phyloP scores from a whole-genome alignment of 2,888 invertebrate genomes.

The Cephus pulcher region DNA sequence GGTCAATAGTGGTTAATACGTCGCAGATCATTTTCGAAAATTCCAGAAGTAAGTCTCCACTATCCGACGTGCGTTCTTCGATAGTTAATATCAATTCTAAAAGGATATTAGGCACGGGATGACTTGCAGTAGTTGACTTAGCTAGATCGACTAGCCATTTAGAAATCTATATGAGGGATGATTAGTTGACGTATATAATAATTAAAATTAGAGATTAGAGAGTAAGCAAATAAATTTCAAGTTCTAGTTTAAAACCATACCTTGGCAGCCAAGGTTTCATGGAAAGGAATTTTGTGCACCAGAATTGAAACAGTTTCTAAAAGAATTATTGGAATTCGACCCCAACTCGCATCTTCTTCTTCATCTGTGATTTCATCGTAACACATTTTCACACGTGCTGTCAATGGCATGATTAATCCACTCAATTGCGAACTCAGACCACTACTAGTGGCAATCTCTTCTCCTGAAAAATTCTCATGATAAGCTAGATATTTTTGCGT shows the following conservation, averaged over 20 bases:
- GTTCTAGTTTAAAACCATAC: neutral
- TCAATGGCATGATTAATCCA: constrained; percentile 40
- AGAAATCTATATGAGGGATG: constrained; percentile 34
- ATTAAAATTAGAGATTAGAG: neutral
- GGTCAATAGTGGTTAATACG: constrained; percentile 65
- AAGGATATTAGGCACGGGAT: constrained; percentile 39
- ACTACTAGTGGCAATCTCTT: constrained; percentile 1
- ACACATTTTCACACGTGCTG: constrained; percentile 35
- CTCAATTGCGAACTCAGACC: constrained; percentile 41
- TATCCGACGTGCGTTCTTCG: constrained; percentile 48
- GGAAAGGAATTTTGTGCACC: constrained; percentile 46
- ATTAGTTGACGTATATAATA: neutral
- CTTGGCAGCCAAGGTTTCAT: constrained; percentile 18
- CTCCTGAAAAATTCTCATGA: neutral
- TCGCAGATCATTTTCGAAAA: constrained; percentile 65
- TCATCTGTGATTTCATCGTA: constrained; percentile 36
- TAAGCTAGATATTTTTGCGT: neutral
- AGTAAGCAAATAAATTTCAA: neutral
- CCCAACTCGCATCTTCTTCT: constrained; percentile 27
- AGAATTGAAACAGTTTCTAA: constrained; percentile 53
- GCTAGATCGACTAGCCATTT: constrained; percentile 43
- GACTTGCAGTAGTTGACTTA: constrained; percentile 22
- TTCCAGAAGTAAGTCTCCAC: constrained; percentile 59
- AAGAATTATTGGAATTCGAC: constrained; percentile 45
- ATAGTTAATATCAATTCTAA: constrained; percentile 50